Base-by-base conservation (phyloP, 2,888 invertebrate genomes). In the Capitulum mitella region DNA sequence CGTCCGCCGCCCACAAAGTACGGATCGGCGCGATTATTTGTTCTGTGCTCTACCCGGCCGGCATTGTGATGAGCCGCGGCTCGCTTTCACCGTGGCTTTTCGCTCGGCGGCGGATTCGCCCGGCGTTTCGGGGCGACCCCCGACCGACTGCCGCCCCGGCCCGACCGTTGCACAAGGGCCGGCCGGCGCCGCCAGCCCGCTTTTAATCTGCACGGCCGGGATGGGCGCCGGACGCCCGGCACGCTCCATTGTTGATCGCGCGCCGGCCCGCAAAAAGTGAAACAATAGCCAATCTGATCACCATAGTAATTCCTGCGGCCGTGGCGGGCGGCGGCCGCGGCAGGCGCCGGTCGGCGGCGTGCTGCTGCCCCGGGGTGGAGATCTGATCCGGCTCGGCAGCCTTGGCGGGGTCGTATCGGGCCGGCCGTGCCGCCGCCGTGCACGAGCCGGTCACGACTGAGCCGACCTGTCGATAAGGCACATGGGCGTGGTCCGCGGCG, bases 231-330 rank as follows among this genome's bases (percentile, higher is more conserved):
- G 32, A 10, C 61, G 5, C 14, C 14, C 0, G 32, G 32, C 61
- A 3, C n/a, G 32, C 14, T 10, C 61, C 61, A 61, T 61, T 61
- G 61, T 61, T 32, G 61, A n/a, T 10, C 61, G 16, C n/a, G 3
- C 32, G 32, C 32, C 61, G 61, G n/a, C 16, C 16, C 12, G 61
- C n/a, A 61, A 61, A 61, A 61, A 61, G 61, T 61, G 61, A 61
- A 61, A 61, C 61, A 61, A 61, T 61, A 61, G 61, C 61, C 61
- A 61, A 61, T 61, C 32, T 61, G 61, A 61, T 61, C 61, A 61
- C 61, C 61, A 32, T 61, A 61, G 61, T 16, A 61, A 32, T 29
- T 1, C 32, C 32, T 14, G 29, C 61, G 32, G 29, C 32, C 32
- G 61, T 32, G 19, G 51, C 16, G 16, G 14, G 61, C 32, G 14